A percentile compares a stretch with the other conserved stretches of the same genome.
phyloP scores from a whole-genome alignment of 2,888 invertebrate genomes.

The Drosophila longiperda region DNA sequence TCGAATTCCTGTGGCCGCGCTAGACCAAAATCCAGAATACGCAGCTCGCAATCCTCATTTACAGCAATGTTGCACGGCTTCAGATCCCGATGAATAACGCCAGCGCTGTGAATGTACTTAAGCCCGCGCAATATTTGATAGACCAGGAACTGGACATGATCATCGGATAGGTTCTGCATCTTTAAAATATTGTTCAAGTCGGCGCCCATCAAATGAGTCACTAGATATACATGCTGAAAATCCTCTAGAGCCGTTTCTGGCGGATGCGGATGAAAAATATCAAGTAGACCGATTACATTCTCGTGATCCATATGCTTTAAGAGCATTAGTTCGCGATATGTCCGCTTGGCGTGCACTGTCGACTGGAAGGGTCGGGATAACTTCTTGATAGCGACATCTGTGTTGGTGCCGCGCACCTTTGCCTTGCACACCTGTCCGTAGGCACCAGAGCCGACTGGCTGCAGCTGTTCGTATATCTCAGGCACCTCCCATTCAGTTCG shows the following conservation, averaged over 20 bases:
- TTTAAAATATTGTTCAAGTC: conserved; percentile 99
- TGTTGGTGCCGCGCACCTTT: conserved; percentile 62
- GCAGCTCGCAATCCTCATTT: conserved; percentile 99
- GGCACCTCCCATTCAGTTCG: conserved; percentile 99
- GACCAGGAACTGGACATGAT: conserved; percentile 99
- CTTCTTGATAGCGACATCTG: conserved; percentile 97
- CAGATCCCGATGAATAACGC: conserved; percentile 98
- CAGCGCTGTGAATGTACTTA: conserved; percentile 99
- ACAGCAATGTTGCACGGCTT: conserved; percentile 99
- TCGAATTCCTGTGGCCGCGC: conserved; percentile 98
- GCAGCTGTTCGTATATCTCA: conserved; percentile 94
- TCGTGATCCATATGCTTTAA: conserved; percentile 99
- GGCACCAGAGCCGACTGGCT: conserved; percentile 97
- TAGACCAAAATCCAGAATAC: conserved; percentile 99
- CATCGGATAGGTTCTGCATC: conserved; percentile 98
- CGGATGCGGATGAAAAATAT: conserved; percentile 96
- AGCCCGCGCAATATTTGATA: conserved; percentile 98
- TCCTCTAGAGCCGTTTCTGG: conserved; percentile 88
- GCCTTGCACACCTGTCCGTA: conserved; percentile 90
- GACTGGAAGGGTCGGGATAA: conserved; percentile 98
- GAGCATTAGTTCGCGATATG: conserved; percentile 97
- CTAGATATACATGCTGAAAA: conserved; percentile 98
- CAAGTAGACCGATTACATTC: conserved; percentile 96
- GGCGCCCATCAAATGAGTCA: conserved; percentile 99
- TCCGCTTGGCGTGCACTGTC: conserved; percentile 98